Evolutionary conservation across 2,888 invertebrate genomes (phyloP).

Genomic region (Phyllotreta cruciferae): DNA sequence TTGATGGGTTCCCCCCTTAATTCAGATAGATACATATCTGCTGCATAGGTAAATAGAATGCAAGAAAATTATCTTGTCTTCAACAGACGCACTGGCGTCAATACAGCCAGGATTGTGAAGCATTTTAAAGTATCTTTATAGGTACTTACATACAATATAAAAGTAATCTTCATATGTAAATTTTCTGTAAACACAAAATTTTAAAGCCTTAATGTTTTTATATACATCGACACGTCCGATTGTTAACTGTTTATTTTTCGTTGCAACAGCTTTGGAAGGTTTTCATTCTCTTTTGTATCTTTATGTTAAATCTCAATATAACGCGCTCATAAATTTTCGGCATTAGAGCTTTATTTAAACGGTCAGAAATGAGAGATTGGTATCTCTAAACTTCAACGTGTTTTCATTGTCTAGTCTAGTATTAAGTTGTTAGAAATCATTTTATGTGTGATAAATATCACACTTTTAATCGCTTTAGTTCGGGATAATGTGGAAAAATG

Average conservation of each 20-base stretch:
- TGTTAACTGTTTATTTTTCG: conserved; percentile 16
- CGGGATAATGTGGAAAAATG: no score
- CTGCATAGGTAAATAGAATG: no score
- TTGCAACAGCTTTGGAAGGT: conserved; percentile 6
- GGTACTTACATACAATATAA: neutral
- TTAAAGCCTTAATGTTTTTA: conserved; percentile 15
- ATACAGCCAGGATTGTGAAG: neutral
- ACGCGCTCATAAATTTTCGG: conserved; percentile 5
- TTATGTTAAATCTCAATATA: conserved; percentile 7
- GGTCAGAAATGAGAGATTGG: neutral
- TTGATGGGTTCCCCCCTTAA: no score
- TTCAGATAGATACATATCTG: no score
- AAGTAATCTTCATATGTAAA: conserved; percentile 17
- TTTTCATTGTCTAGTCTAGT: no score
- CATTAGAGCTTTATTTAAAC: conserved; percentile 4
- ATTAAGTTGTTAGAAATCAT: no score
- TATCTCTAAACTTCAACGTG: neutral
- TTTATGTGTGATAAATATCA: no score
- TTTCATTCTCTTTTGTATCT: conserved; percentile 14
- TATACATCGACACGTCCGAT: conserved; percentile 11
- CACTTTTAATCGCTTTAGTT: no score
- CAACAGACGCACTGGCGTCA: neutral
- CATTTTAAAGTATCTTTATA: conserved; percentile 3
- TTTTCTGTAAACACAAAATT: conserved; percentile 13
- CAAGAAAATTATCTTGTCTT: no score